A percentile compares a stretch with the other conserved stretches of the same genome.
phyloP scores from a whole-genome alignment of 1,140 invertebrate species.

The Drosophila parabipectinata region DNA sequence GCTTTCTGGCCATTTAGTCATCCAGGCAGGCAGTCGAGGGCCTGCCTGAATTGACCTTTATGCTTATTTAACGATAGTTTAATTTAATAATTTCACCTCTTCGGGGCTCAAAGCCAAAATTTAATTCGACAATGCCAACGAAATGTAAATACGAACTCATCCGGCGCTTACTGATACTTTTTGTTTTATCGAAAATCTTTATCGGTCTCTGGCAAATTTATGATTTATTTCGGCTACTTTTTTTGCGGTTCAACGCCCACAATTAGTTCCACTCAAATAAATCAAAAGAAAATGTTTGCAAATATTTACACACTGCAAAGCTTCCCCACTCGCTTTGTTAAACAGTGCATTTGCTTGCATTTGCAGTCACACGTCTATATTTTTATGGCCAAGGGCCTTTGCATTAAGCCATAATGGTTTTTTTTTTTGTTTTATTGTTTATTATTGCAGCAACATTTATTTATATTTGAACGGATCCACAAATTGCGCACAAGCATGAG shows the following conservation, averaged over 20 bases:
- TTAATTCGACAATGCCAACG: slow-evolving; percentile 54
- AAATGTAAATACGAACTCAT: slow-evolving; percentile 29
- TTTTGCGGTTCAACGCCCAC: slow-evolving; percentile 80
- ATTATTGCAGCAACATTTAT: slow-evolving; percentile 61
- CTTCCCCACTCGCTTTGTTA: not conserved
- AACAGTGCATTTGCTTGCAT: slow-evolving; percentile 42
- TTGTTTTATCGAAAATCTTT: slow-evolving; percentile 38
- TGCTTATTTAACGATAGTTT: slow-evolving; percentile 60
- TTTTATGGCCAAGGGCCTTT: slow-evolving; percentile 52
- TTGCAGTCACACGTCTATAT: slow-evolving; percentile 13
- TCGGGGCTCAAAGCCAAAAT: slow-evolving; percentile 32
- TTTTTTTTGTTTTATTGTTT: slow-evolving; percentile 15
- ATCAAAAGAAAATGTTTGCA: slow-evolving; percentile 75
- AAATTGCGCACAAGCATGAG: slow-evolving; percentile 41
- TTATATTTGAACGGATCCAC: slow-evolving; percentile 51
- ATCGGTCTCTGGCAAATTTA: slow-evolving; percentile 41
- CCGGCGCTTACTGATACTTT: not conserved
- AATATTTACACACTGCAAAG: slow-evolving; percentile 54
- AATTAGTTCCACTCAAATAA: slow-evolving; percentile 82
- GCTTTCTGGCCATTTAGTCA: slow-evolving; percentile 22
- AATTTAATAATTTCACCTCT: slow-evolving; percentile 73
- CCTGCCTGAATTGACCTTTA: slow-evolving; percentile 1
- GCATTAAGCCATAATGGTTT: slow-evolving; percentile 59
- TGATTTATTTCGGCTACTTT: slow-evolving; percentile 47
- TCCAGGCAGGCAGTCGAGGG: not conserved